Evolutionary conservation across 2,888 invertebrate genomes (phyloP), one percentile per base, ranked within the genome.

Genomic region (Ophion costatus): DNA sequence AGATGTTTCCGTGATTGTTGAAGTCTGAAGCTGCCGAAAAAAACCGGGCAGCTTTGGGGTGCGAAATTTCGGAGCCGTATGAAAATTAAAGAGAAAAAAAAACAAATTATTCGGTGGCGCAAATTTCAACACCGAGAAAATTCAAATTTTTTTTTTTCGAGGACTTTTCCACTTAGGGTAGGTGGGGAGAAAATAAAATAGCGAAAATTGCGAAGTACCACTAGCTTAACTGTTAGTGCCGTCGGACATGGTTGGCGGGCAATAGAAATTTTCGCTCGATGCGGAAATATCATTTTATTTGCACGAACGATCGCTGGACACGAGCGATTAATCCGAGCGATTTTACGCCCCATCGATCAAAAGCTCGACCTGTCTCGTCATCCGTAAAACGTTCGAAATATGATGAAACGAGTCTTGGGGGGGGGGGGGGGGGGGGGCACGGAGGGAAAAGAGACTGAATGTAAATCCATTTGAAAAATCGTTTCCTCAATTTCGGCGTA

Each of bases 331-430:
- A 81, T 73, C 66, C 77, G 74, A 59, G 66, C 77, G 80, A 84
- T 84, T 80, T 84, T 75, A 80, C 76, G 77, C 77, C 74, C 22
- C 78, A 63, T 64, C 29, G 22, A 61, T 69, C 14, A 66, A 64
- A 70, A 42, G 38, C 17, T 45, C 66, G 66, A 64, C 64, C 71
- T 4, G 82, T 70, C 82, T 42, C 82, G 66, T 73, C 80, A 75
- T 59, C 66, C 63, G 51, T 70, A 71, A 70, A 42, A 73, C n/a
- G 51, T 17, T 14, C 51, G 51, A 51, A 17, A 14, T 17, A 51
- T 51, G 17, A 51, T 17, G 17, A 17, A 51, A 17, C 38, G 14
- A 17, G 17, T 14, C 51, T 51, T 14, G 51, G 5, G 17, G 17
- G 17, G 7, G 7, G 7, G 7, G 7, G 5, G 5, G 5, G 6